Evolutionary conservation across 64 coral and sea anemone species (phyloP).

Genomic region (Montipora capricornis): DNA sequence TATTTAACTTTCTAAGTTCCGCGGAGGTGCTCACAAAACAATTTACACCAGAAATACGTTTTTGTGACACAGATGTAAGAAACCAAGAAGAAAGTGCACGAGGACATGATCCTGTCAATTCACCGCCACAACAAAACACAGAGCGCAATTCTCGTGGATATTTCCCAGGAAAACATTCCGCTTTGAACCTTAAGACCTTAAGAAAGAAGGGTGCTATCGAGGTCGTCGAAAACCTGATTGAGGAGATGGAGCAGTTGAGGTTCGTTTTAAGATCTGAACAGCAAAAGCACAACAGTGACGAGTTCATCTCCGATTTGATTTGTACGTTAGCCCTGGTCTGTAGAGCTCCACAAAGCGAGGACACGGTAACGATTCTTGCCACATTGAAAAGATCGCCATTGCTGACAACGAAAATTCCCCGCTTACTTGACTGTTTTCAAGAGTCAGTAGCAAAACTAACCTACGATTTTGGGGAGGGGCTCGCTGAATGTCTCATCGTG

Average conservation of each 20-base stretch:
- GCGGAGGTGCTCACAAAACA: neutral
- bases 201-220: neutral
- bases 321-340: constrained; percentile 32
- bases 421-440: constrained; percentile 15
- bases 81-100: constrained; percentile 1
- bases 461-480: neutral
- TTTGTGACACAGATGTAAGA: neutral
- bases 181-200: neutral
- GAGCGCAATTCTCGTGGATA: neutral
- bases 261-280: neutral
- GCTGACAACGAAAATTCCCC: constrained; percentile 7
- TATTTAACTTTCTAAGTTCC: too few species aligned
- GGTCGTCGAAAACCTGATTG: neutral
- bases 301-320: constrained; percentile 18
- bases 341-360: constrained; percentile 4
- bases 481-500: constrained; percentile 34
- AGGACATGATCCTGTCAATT: neutral
- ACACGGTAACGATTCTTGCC: constrained; percentile 19
- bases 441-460: neutral
- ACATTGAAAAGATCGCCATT: constrained; percentile 27
- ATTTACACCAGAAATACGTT: neutral
- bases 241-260: neutral
- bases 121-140: neutral
- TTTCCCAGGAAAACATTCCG: neutral
- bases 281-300: neutral